Evolutionary conservation across 2,797 vertebrate species (phyloP).

Genomic region (Coccyzus lansbergi): DNA sequence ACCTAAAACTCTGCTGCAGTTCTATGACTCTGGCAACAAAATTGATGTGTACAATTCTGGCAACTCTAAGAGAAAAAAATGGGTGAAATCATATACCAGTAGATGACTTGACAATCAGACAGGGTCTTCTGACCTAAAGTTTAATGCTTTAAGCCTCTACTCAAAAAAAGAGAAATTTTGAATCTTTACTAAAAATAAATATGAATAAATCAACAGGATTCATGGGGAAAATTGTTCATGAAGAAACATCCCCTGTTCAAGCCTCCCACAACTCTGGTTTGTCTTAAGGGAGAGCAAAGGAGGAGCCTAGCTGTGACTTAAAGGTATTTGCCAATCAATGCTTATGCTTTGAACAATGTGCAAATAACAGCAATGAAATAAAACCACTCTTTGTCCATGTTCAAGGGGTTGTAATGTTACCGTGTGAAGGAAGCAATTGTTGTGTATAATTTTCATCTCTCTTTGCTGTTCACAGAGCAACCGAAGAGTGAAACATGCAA

Average conservation of each 20-base stretch:
- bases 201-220: background rate
- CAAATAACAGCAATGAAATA: constrained; percentile 9
- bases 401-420: background rate
- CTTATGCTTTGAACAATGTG: background rate
- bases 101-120: background rate
- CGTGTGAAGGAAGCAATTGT: background rate
- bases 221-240: background rate
- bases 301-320: background rate
- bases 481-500: constrained; percentile 59
- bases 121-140: background rate
- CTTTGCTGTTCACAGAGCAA: constrained; percentile 48
- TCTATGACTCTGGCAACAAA: background rate
- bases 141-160: no score
- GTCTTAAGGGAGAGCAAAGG: background rate
- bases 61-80: background rate
- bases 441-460: constrained; percentile 21
- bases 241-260: background rate
- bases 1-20: background rate
- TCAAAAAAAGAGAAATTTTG: background rate
- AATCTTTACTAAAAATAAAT: background rate
- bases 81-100: background rate
- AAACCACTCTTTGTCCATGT: background rate
- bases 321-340: background rate
- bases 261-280: background rate
- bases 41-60: background rate